Conservation (phyloP, 2,888 invertebrate species). For the Apocheima hispidaria region DNA sequence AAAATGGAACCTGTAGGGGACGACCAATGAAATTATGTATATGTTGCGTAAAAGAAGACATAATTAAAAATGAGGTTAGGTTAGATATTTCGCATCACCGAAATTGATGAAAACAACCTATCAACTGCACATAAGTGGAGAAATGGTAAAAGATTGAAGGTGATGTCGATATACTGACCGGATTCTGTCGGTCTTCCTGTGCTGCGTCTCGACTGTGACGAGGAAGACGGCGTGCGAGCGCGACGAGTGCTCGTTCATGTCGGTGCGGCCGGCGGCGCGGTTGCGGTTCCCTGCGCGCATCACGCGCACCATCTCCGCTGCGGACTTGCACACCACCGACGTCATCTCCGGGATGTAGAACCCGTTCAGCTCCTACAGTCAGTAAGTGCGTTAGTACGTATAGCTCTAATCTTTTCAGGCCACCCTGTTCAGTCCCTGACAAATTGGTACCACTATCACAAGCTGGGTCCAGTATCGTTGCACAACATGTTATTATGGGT, state of each 20-base stretch:
- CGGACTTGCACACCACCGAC: constrained; percentile 97
- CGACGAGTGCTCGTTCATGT: constrained; percentile 99
- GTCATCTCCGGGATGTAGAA: constrained; percentile 98
- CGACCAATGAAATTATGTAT: too few species aligned
- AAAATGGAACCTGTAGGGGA: too few species aligned
- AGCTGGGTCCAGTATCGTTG: too few species aligned
- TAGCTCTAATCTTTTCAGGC: neutral
- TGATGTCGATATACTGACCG: constrained; percentile 59
- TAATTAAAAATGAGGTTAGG: too few species aligned
- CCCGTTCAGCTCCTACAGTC: constrained; percentile 87
- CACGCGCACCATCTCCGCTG: constrained; percentile 96
- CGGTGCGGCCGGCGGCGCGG: constrained; percentile 97
- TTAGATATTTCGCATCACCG: too few species aligned
- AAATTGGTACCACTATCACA: neutral
- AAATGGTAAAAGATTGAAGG: neutral
- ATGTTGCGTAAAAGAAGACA: too few species aligned
- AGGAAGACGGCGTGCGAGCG: constrained; percentile 99
- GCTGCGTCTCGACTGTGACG: constrained; percentile 96
- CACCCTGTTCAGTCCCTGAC: neutral
- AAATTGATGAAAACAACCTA: too few species aligned
- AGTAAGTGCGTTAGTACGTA: too few species aligned
- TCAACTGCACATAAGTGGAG: too few species aligned
- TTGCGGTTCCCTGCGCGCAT: constrained; percentile 97
- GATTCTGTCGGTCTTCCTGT: constrained; percentile 74
- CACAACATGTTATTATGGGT: too few species aligned